A percentile compares a stretch with the other conserved stretches of the same genome.
phyloP scores from a whole-genome alignment of 2,797 vertebrate genomes.

The Coilia nasus region DNA sequence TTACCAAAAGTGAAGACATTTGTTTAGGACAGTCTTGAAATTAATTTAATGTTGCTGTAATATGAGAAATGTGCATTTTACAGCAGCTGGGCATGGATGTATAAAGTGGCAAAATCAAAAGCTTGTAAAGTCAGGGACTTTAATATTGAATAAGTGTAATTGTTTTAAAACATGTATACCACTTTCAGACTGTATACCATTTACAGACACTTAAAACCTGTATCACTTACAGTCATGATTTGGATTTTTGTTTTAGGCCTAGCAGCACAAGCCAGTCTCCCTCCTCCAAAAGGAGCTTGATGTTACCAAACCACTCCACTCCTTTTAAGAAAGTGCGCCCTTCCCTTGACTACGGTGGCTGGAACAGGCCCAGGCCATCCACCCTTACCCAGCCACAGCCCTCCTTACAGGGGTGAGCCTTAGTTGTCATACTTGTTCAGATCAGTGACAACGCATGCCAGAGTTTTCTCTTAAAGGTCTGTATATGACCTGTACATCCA shows the following conservation, averaged over 20 bases:
- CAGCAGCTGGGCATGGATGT: too few species aligned
- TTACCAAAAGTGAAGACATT: too few species aligned
- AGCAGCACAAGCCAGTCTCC: slow-evolving; percentile 76
- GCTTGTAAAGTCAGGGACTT: too few species aligned
- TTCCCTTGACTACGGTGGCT: slow-evolving; percentile 92
- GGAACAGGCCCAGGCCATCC: slow-evolving; percentile 90
- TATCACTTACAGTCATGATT: too few species aligned
- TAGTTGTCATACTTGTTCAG: background rate
- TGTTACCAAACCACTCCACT: slow-evolving; percentile 89
- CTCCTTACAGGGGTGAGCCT: slow-evolving; percentile 88
- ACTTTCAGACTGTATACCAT: too few species aligned
- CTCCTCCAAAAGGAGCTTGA: slow-evolving; percentile 88
- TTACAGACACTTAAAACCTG: too few species aligned
- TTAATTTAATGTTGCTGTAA: too few species aligned
- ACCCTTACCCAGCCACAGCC: slow-evolving; percentile 85
- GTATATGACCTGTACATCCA: background rate
- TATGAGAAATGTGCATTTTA: too few species aligned
- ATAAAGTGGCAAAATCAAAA: too few species aligned
- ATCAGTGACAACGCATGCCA: background rate
- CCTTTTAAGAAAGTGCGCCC: slow-evolving; percentile 92
- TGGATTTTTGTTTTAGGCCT: slow-evolving; percentile 67
- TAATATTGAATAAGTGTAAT: too few species aligned
- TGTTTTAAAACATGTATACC: too few species aligned
- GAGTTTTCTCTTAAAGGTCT: background rate
- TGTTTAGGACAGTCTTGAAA: too few species aligned